Conservation (phyloP, 2,113 vertebrate species). For the Eleginops maclovinus region DNA sequence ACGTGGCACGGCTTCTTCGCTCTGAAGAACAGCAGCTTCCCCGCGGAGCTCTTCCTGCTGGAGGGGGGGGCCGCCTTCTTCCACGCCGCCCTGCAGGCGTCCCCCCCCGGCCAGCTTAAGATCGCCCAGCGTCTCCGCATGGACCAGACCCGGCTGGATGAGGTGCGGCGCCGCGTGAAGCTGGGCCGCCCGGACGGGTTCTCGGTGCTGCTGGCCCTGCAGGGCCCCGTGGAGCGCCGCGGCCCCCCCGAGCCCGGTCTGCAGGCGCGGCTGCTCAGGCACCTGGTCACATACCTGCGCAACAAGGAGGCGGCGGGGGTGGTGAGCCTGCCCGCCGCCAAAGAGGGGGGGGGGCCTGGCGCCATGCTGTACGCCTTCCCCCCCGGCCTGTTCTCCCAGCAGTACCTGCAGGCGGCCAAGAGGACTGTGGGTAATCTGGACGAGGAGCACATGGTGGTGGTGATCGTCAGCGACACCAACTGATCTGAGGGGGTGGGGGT, state of each 20-base stretch:
- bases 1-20: conserved; percentile 95
- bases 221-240: conserved; percentile 85
- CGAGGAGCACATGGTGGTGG: conserved; percentile 97
- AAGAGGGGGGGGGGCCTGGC: conserved; percentile 87
- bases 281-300: conserved; percentile 98
- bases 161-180: conserved; percentile 94
- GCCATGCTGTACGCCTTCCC: conserved; percentile 99
- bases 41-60: conserved; percentile 94
- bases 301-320: conserved; percentile 99
- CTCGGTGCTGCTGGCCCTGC: conserved; percentile 93
- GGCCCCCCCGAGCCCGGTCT: conserved; percentile 85
- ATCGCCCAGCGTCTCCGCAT: conserved; percentile 97
- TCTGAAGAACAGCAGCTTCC: conserved; percentile 98
- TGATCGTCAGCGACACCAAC: conserved; percentile 93
- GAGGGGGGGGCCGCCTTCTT: conserved; percentile 93
- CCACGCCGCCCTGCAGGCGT: conserved; percentile 69
- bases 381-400: conserved; percentile 95
- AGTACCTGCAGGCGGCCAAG: conserved; percentile 94
- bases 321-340: conserved; percentile 92
- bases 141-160: conserved; percentile 96
- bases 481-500: conserved; percentile 81
- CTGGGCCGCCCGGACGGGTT: conserved; percentile 93
- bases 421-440: conserved; percentile 94
- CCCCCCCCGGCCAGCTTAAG: conserved; percentile 92
- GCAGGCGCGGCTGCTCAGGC: conserved; percentile 96